Conservation (phyloP, 2,888 invertebrate genomes). For the Lysandra coridon region DNA sequence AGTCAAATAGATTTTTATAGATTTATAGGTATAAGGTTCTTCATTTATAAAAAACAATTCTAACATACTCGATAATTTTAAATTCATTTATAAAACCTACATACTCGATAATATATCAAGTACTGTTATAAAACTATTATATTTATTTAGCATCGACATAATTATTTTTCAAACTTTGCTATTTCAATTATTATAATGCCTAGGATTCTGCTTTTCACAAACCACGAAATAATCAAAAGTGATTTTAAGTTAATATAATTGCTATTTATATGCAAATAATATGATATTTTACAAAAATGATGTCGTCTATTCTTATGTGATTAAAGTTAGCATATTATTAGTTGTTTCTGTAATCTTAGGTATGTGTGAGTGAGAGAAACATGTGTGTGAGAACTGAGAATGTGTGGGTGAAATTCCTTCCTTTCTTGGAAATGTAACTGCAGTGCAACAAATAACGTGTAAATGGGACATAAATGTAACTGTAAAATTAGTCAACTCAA, state of each 20-base stretch:
- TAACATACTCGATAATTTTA: too few relatives aligned
- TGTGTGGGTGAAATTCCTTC: background rate
- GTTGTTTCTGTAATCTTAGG: constrained; percentile 2
- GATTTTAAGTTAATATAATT: background rate
- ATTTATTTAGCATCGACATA: too few relatives aligned
- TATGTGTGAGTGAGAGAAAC: background rate
- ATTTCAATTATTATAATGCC: too few relatives aligned
- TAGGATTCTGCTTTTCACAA: background rate
- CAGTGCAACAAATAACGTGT: constrained; percentile 27
- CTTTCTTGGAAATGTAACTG: constrained; percentile 41
- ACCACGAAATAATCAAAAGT: background rate
- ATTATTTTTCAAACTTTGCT: too few relatives aligned
- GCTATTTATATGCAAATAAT: background rate
- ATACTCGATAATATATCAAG: too few relatives aligned
- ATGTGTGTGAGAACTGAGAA: background rate
- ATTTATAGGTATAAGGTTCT: too few relatives aligned
- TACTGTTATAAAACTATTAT: too few relatives aligned
- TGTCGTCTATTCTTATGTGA: constrained; percentile 29
- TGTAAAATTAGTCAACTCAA: too few relatives aligned
- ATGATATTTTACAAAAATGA: background rate
- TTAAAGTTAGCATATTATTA: constrained; percentile 15
- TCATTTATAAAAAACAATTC: too few relatives aligned
- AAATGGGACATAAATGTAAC: background rate
- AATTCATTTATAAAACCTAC: too few relatives aligned
- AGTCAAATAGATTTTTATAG: too few relatives aligned